Base-by-base conservation (phyloP, 2,113 vertebrate genomes). In the Leuciscus idus region DNA sequence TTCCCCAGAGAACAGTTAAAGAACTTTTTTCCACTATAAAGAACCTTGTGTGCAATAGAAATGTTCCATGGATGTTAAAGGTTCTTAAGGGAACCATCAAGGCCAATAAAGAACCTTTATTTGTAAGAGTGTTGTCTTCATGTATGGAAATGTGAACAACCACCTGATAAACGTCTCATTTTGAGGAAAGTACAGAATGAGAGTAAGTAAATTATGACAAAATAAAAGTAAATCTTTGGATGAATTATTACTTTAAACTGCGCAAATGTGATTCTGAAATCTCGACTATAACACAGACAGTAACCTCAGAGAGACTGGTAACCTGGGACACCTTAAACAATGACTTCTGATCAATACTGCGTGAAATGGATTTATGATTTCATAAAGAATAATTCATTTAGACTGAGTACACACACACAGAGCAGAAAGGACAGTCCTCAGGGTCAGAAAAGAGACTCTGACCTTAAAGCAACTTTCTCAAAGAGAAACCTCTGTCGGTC, bases 281-380 rank as follows among this genome's bases (percentile, higher is more conserved):
- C 28, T 66, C 13, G 17, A 1, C 28, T 33, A 26, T 59, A 26
- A 30, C 26, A 66, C 26, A 66, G 28, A 66, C 62, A 68, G 64
- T 39, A 39, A 70, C 33, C 30, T 36, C 6, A 36, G 17, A 68
- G 66, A 43, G 36, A 46, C 9, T 43, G 8, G n/a, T 75, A 62
- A 75, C 55, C 26, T 1, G 36, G 55, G 57, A 12, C 13, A 62
- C 5, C 23, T 61, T 84, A 43, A 72, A 43, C n/a, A 21, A 9
- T 76, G 72, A 84, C 64, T 57, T 57, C 19, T 36, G 70, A 87
- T 87, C 86, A 62, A 84, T 80, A 64, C 50, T 23, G 55, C 4
- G 12, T 75, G 43, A 75, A 50, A 75, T 75, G 43, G 73, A 75
- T 75, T n/a, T 26, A 74, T 26, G 12, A 75, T 15, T 13, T 75